These are phyloP conservation scores for Zaprionus kolodkinae DNA, from an alignment of 1,140 invertebrate genomes.

Conservation along the genomic window DNA sequence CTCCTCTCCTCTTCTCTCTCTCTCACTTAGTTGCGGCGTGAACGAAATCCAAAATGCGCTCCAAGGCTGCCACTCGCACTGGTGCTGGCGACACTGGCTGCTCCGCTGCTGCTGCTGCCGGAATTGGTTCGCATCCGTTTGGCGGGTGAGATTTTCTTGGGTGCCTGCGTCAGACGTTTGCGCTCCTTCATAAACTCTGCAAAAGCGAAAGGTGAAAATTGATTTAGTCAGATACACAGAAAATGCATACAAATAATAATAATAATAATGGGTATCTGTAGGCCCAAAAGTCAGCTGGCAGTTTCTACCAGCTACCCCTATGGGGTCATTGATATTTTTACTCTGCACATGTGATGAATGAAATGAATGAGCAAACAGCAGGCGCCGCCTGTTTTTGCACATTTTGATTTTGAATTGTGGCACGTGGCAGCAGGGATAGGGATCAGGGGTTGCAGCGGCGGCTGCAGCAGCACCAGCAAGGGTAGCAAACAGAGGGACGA, in stretches of 20 bases:
- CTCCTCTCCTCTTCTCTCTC: too few relatives aligned
- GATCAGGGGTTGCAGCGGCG: constrained; percentile 50
- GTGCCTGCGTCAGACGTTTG: constrained; percentile 79
- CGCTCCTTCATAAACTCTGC: constrained; percentile 84
- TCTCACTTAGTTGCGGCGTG: constrained; percentile 15
- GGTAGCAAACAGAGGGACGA: constrained; percentile 64
- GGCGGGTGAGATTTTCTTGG: constrained; percentile 78
- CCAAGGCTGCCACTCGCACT: constrained; percentile 40
- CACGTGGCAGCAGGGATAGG: constrained; percentile 65
- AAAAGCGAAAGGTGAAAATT: constrained; percentile 52
- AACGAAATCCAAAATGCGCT: constrained; percentile 39
- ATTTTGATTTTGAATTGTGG: constrained; percentile 77
- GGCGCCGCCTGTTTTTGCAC: constrained; percentile 81
- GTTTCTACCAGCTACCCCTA: constrained; percentile 27
- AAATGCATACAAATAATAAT: constrained; percentile 37
- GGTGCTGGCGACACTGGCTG: constrained; percentile 18
- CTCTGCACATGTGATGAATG: constrained; percentile 15
- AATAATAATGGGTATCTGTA: constrained; percentile 15
- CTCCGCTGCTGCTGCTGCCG: constrained; percentile 27
- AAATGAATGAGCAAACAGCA: constrained; percentile 73
- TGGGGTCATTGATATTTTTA: constrained; percentile 54
- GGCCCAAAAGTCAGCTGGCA: constrained; percentile 69
- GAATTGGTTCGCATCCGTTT: constrained; percentile 77
- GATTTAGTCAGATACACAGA: constrained; percentile 34
- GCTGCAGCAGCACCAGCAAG: constrained; percentile 30